These are phyloP conservation scores for Malacoraja senta DNA, from an alignment of 2,797 vertebrate genomes.

Conservation along the genomic window DNA sequence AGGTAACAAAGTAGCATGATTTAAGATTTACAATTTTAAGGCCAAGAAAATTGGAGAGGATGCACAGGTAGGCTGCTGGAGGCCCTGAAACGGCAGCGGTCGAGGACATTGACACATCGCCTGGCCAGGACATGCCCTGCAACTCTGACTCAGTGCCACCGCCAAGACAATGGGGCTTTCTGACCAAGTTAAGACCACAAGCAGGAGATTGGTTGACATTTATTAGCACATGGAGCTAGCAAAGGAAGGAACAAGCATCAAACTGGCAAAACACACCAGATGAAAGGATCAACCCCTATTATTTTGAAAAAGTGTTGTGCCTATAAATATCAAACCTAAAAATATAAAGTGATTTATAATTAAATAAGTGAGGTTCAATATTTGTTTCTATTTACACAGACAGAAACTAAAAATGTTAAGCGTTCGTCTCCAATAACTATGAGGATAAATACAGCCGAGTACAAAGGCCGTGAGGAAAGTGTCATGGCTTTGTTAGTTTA, in stretches of 20 bases:
- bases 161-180: no score
- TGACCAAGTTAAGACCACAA: background rate
- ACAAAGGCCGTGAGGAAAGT: background rate
- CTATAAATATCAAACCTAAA: background rate
- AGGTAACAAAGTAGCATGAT: background rate
- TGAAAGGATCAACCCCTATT: background rate
- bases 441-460: background rate
- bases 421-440: background rate
- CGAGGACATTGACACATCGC: no score
- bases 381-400: background rate
- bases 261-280: background rate
- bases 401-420: background rate
- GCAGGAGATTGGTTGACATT: background rate
- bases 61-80: background rate
- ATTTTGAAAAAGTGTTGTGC: background rate
- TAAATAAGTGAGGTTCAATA: background rate
- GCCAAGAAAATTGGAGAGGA: background rate
- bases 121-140: no score
- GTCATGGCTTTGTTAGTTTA: constrained; percentile 11
- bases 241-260: background rate
- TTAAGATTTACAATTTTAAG: background rate
- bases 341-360: background rate
- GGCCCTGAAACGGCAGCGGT: no score
- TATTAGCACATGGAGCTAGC: background rate
- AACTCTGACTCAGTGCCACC: no score